Conservation (phyloP, 2,113 vertebrate species). For the Porphyrio hochstetteri region DNA sequence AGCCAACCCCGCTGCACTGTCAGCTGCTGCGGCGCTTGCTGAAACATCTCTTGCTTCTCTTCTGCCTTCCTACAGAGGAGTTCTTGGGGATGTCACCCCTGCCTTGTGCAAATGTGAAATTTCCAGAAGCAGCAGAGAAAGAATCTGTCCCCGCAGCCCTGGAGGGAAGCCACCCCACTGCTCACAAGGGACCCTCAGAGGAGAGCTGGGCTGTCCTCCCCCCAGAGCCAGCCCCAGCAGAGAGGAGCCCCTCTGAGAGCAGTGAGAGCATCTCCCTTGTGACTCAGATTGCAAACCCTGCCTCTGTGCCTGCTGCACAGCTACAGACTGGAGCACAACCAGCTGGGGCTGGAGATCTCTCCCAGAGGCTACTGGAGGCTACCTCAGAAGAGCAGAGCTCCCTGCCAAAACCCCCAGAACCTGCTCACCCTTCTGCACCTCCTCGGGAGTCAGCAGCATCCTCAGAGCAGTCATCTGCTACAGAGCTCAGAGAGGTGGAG, state of each 20-base stretch:
- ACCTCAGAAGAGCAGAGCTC: constrained; percentile 65
- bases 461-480: background rate
- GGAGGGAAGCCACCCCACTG: constrained; percentile 21
- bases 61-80: constrained; percentile 79
- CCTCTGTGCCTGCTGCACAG: constrained; percentile 35
- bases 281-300: constrained; percentile 85
- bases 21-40: background rate
- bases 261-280: constrained; percentile 91
- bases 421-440: constrained; percentile 17
- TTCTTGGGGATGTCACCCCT: constrained; percentile 79
- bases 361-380: constrained; percentile 66
- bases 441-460: background rate
- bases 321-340: constrained; percentile 26
- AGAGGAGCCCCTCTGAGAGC: constrained; percentile 86
- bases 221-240: background rate
- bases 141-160: background rate
- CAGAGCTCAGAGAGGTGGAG: constrained; percentile 25
- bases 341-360: constrained; percentile 28
- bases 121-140: constrained; percentile 68
- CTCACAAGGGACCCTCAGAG: constrained; percentile 4
- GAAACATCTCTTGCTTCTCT: constrained; percentile 8
- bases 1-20: background rate
- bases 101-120: constrained; percentile 68
- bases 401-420: constrained; percentile 48
- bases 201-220: constrained; percentile 46